phyloP scores from a whole-genome alignment of 1,140 invertebrate genomes.

The Drosophila biarmipes region DNA sequence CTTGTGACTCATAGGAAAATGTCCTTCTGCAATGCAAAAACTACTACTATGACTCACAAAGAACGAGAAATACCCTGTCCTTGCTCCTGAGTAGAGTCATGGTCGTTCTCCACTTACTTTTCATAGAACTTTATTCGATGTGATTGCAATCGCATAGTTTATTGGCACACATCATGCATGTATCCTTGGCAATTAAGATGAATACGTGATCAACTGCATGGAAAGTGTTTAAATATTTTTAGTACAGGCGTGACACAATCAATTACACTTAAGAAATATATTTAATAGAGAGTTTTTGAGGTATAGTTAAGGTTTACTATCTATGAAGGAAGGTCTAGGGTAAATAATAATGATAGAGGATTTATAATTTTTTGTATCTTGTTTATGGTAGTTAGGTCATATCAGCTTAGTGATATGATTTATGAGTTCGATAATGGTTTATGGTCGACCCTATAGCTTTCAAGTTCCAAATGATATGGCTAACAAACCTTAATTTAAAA shows the following conservation, averaged over 20 bases:
- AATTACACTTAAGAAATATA: background rate
- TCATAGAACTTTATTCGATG: constrained; percentile 1
- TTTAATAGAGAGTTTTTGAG: background rate
- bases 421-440: constrained; percentile 13
- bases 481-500: background rate
- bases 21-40: background rate
- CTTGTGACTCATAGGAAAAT: constrained; percentile 3
- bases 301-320: background rate
- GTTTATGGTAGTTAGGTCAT: background rate
- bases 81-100: constrained; percentile 10
- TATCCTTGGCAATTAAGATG: constrained; percentile 12
- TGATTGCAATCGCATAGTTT: constrained; percentile 17
- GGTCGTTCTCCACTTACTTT: constrained; percentile 5
- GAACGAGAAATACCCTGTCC: constrained; percentile 5
- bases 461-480: background rate
- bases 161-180: constrained; percentile 4
- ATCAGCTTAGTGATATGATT: background rate
- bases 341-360: background rate
- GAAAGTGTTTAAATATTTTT: constrained; percentile 22
- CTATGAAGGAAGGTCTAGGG: no score
- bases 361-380: background rate
- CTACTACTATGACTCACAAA: background rate
- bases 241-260: constrained; percentile 4
- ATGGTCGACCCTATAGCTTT: constrained; percentile 6
- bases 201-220: constrained; percentile 38